Conservation (phyloP, 2,113 vertebrate species). For the Hoplias malabaricus region DNA sequence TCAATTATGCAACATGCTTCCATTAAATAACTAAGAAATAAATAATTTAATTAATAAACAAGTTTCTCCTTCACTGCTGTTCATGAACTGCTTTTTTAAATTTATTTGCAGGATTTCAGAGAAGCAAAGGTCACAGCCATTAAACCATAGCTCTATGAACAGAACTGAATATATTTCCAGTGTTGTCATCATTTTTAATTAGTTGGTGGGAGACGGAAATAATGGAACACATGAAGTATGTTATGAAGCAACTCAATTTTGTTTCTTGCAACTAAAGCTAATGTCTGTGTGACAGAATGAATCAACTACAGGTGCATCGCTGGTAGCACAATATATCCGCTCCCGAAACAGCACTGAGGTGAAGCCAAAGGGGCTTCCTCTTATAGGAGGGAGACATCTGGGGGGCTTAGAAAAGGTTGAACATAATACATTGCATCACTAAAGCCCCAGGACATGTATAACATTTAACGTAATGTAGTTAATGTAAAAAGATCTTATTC, state of each 20-base stretch:
- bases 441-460: background rate
- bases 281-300: slow-evolving; percentile 37
- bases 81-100: background rate
- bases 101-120: background rate
- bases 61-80: no score
- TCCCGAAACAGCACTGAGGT: slow-evolving; percentile 40
- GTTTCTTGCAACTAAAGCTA: no score
- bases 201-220: background rate
- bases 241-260: no score
- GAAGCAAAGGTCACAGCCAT: background rate
- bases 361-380: slow-evolving; percentile 38
- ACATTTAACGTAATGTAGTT: no score
- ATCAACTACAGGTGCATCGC: slow-evolving; percentile 50
- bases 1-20: slow-evolving; percentile 1
- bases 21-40: background rate
- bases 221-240: background rate
- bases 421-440: background rate
- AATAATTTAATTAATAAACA: no score
- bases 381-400: slow-evolving; percentile 29
- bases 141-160: background rate
- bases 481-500: no score
- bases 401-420: slow-evolving; percentile 27
- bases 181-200: background rate
- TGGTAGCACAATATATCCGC: slow-evolving; percentile 47
- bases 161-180: background rate